Percentiles rank a stretch among this genome's conserved stretches.
phyloP scores from a whole-genome alignment of 2,113 vertebrate species.

The Dolichallabes microphthalmus region DNA sequence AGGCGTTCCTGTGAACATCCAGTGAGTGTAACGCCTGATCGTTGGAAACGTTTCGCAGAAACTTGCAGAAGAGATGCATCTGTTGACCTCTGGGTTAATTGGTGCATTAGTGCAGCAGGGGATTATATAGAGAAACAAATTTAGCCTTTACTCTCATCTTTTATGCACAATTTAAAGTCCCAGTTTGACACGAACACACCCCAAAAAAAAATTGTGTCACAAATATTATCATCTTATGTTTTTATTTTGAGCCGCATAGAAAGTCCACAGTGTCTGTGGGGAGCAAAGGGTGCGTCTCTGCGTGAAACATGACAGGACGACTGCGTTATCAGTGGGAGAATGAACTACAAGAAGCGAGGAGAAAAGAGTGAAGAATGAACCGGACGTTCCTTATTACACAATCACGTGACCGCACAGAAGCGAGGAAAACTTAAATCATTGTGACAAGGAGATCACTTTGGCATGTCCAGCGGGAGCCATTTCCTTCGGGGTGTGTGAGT shows the following conservation, averaged over 20 bases:
- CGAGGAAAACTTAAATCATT: slow-evolving; percentile 15
- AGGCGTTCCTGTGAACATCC: too few relatives aligned
- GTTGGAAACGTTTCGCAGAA: too few relatives aligned
- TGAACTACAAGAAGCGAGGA: neutral
- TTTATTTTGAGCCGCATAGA: neutral
- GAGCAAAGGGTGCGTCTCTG: neutral
- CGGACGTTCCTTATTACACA: neutral
- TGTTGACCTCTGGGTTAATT: too few relatives aligned
- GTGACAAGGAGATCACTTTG: neutral
- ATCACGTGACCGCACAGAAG: neutral
- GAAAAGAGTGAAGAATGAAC: neutral
- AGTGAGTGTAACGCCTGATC: too few relatives aligned
- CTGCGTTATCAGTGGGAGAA: neutral
- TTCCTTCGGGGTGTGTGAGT: slow-evolving; percentile 13
- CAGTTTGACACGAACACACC: too few relatives aligned
- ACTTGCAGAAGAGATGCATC: too few relatives aligned
- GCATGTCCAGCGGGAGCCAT: neutral
- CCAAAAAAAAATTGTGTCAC: neutral
- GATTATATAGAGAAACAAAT: too few relatives aligned
- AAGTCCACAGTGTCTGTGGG: neutral
- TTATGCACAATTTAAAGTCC: too few relatives aligned
- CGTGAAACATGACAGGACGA: neutral
- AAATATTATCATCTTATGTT: neutral
- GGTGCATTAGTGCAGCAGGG: too few relatives aligned
- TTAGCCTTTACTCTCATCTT: too few relatives aligned